Conservation (phyloP, 2,113 vertebrate genomes). For the Calyptomena viridis region DNA sequence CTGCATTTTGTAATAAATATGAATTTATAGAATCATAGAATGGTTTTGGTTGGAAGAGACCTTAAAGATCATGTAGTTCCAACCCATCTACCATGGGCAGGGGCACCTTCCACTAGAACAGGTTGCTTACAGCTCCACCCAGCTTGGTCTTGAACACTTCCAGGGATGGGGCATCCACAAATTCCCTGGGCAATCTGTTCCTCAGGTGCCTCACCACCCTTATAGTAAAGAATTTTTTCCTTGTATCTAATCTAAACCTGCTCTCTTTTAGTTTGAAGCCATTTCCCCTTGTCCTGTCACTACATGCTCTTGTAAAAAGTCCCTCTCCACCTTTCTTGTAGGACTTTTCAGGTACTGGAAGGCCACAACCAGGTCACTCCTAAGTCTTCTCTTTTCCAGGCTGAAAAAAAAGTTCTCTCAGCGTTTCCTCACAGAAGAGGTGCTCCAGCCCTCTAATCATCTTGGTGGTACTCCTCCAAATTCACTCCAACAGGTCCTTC, state of each 20-base stretch:
- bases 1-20: neutral
- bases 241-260: neutral
- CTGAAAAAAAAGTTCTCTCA: neutral
- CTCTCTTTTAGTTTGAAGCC: neutral
- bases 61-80: neutral
- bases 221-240: neutral
- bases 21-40: neutral
- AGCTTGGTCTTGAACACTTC: neutral
- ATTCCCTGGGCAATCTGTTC: neutral
- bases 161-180: neutral
- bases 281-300: neutral
- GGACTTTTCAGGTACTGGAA: neutral
- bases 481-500: accelerated
- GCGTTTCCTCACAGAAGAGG: neutral
- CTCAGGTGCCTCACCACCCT: neutral
- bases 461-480: neutral
- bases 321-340: neutral
- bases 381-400: neutral
- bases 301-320: neutral
- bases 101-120: neutral
- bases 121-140: neutral
- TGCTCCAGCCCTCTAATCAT: neutral
- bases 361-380: neutral
- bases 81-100: neutral
- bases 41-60: neutral